A percentile compares a stretch with the other conserved stretches of the same genome.
Conservation (phyloP, 2,797 vertebrate genomes). For the Manis crassicaudata region DNA sequence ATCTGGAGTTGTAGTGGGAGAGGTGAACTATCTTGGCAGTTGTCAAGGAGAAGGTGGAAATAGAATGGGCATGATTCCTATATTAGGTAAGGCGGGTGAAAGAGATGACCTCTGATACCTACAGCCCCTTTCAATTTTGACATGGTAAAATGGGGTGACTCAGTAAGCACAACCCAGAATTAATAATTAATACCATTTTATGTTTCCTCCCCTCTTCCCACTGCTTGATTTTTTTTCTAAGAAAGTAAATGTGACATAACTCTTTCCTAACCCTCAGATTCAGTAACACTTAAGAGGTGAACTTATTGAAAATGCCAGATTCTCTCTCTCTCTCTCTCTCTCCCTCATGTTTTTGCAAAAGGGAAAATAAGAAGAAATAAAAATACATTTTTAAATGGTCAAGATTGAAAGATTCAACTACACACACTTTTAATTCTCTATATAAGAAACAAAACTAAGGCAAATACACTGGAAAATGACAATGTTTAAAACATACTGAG, state of each 20-base stretch:
- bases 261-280: background rate
- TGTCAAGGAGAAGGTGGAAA: background rate
- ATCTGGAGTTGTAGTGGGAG: background rate
- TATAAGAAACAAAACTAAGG: background rate
- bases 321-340: background rate
- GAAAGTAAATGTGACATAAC: background rate
- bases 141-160: background rate
- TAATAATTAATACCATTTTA: background rate
- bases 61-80: background rate
- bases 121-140: background rate
- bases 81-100: background rate
- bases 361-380: background rate
- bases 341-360: background rate
- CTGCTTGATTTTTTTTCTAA: conserved; percentile 11
- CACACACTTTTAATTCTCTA: background rate
- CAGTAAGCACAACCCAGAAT: background rate
- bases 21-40: background rate
- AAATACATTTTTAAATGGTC: background rate
- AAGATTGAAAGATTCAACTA: background rate
- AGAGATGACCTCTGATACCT: background rate
- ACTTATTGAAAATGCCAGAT: background rate
- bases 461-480: conserved; percentile 9
- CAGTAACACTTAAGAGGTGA: conserved; percentile 26
- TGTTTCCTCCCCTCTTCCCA: background rate
- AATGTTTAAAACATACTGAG: background rate